Conservation (phyloP, 2,797 vertebrate species). For the Valencia hispanica region DNA sequence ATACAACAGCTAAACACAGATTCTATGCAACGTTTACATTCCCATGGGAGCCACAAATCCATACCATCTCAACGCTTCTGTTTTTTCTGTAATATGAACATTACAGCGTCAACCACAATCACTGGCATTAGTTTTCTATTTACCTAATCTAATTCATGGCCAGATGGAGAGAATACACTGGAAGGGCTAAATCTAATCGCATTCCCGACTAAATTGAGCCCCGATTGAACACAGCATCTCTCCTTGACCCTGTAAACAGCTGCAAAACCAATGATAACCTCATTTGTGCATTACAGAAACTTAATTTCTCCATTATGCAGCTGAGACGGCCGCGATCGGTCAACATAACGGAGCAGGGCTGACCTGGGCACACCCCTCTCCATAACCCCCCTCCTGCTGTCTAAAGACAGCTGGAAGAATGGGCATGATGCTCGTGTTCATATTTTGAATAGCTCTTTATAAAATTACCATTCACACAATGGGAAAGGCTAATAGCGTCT, state of each 20-base stretch:
- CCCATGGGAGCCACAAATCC: conserved; percentile 6
- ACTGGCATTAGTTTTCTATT: conserved; percentile 65
- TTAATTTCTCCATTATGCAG: conserved; percentile 69
- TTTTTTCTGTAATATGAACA: conserved; percentile 48
- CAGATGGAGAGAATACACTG: conserved; percentile 65
- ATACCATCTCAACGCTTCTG: not conserved
- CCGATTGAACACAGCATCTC: conserved; percentile 70
- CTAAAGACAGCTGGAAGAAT: conserved; percentile 25
- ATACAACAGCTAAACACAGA: not conserved
- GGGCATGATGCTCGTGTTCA: conserved; percentile 2
- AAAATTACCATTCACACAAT: conserved; percentile 31
- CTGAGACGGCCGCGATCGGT: conserved; percentile 51
- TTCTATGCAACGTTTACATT: not conserved
- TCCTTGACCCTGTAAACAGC: conserved; percentile 73
- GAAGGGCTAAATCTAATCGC: conserved; percentile 66
- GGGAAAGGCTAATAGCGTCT: not conserved
- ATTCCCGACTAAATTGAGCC: conserved; percentile 67
- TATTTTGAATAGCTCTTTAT: conserved; percentile 39
- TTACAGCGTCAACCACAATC: conserved; percentile 68
- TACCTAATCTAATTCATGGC: conserved; percentile 71
- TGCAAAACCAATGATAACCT: conserved; percentile 75
- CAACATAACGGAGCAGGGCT: conserved; percentile 46
- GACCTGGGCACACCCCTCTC: conserved; percentile 41
- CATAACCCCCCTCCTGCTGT: not conserved
- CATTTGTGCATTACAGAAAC: conserved; percentile 74